Base-by-base conservation (phyloP, 92 coral and sea anemone genomes). In the Porites lobata region DNA sequence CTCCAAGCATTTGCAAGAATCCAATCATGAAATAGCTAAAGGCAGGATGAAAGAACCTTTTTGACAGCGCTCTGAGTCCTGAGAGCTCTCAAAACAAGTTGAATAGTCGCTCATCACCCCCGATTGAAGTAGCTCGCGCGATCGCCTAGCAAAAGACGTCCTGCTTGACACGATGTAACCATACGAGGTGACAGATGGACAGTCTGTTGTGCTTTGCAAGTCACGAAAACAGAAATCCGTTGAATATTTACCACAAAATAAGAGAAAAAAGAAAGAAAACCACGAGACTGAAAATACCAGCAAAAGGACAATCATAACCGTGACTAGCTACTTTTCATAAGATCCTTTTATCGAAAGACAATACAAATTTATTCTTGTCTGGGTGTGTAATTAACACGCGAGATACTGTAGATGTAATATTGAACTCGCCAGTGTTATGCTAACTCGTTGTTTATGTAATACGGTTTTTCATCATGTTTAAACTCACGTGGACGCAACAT, bases 221-320 rank as follows among this genome's bases (percentile, higher is more conserved):
- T 82, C 86, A 82, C 86, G 86, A 82, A 20, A 52, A 47, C 61
- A 8, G 1, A 47, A 50, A 19, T 47, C 56, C 59, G 18, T 17
- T 21, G 64, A 52, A 75, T 52, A 11, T 10, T 14, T 62, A 17
- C 14, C 18, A 1, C 7, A 22, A 72, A 43, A 43, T 51, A 15
- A 19, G 11, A 8, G 12, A 32, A 13, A 77, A 59, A 29, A 9
- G 38, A 58, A 58, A 58, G 8, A 18, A 8, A 0, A 2, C 53
- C 18, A 61, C 62, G 24, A 18, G 13, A 56, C 4, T 9, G 61
- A 56, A 56, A 56, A 10, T 2, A 56, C 61, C 61, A 56, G 13
- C 13, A 10, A 56, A 56, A 10, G 4, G 61, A 10, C 17, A 14
- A 56, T 4, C 61, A 10, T 56, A 10, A 11, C 61, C 10, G 10